Percentiles rank a stretch among this genome's conserved stretches.
Conservation (phyloP, 2,113 vertebrate genomes). For the Pavo muticus region DNA sequence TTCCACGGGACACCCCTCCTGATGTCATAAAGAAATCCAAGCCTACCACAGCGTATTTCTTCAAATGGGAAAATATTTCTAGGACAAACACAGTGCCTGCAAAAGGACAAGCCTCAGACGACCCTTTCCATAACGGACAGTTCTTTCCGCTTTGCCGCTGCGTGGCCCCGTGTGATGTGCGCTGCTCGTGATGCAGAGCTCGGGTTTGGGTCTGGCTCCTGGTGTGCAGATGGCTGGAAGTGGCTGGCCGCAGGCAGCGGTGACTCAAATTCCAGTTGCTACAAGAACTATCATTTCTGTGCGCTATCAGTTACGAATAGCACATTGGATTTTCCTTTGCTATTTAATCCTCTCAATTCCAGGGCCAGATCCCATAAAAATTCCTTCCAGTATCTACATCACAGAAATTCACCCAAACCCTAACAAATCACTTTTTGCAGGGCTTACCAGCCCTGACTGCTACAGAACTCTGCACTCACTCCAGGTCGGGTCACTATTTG, state of each 20-base stretch:
- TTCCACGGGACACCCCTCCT: background rate
- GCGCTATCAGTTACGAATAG: constrained; percentile 30
- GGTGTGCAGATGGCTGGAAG: constrained; percentile 14
- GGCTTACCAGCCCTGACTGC: constrained; percentile 58
- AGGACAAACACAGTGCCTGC: background rate
- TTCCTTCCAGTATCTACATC: constrained; percentile 72
- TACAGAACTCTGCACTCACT: background rate
- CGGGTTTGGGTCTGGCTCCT: background rate
- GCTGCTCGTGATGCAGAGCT: background rate
- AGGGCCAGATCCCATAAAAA: constrained; percentile 73
- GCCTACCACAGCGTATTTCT: background rate
- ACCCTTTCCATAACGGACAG: background rate
- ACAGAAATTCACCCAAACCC: constrained; percentile 63
- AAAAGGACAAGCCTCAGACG: background rate
- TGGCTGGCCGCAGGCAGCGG: background rate
- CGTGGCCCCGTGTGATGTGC: too few relatives aligned
- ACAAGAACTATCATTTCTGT: constrained; percentile 50
- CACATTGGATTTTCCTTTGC: constrained; percentile 49
- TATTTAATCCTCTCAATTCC: constrained; percentile 54
- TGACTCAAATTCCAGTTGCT: constrained; percentile 47
- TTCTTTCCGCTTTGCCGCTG: background rate
- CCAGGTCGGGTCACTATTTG: background rate
- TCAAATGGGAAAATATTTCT: background rate
- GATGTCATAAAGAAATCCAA: background rate
- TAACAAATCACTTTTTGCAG: constrained; percentile 66